Percentiles rank a stretch among this genome's conserved stretches.
phyloP scores from a whole-genome alignment of 2,888 invertebrate genomes.

The Steinernema hermaphroditum region DNA sequence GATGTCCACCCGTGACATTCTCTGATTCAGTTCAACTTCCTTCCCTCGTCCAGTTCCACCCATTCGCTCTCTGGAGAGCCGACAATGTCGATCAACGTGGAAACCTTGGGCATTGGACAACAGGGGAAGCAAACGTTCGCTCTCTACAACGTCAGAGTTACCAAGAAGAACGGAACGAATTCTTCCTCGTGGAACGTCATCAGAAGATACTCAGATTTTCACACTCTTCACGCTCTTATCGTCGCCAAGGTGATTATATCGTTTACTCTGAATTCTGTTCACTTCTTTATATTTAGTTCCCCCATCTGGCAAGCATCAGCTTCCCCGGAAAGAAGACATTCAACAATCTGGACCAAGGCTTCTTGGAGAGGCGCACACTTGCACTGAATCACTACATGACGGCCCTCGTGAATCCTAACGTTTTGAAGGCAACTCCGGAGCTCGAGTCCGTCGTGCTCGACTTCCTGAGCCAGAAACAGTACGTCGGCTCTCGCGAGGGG shows the following conservation, averaged over 20 bases:
- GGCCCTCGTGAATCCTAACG: conserved; percentile 43
- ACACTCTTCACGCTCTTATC: conserved; percentile 82
- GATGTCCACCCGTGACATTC: no score
- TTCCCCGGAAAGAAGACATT: conserved; percentile 92
- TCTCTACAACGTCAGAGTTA: conserved; percentile 62
- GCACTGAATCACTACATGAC: conserved; percentile 79
- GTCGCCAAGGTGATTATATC: conserved; percentile 74
- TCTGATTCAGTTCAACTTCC: conserved; percentile 1
- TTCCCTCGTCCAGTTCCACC: conserved; percentile 12
- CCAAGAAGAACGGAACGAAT: conserved; percentile 26
- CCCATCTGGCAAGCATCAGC: conserved; percentile 77
- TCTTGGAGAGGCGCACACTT: conserved; percentile 81
- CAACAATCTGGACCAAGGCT: conserved; percentile 80
- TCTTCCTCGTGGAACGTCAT: conserved; percentile 80
- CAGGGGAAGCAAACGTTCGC: conserved; percentile 65
- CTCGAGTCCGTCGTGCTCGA: conserved; percentile 68
- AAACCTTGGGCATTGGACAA: conserved; percentile 65
- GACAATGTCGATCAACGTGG: conserved; percentile 47
- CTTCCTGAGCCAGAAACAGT: conserved; percentile 65
- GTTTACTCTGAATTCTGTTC: no score
- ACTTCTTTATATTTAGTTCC: conserved; percentile 75
- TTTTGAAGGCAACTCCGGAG: conserved; percentile 73
- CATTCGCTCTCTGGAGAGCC: conserved; percentile 37
- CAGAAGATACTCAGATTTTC: conserved; percentile 88
- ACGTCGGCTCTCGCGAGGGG: conserved; percentile 46